Percentiles rank a stretch among this genome's conserved stretches.
Evolutionary conservation across 2,888 invertebrate species (phyloP).

Genomic region (Eugnorisma glareosa): DNA sequence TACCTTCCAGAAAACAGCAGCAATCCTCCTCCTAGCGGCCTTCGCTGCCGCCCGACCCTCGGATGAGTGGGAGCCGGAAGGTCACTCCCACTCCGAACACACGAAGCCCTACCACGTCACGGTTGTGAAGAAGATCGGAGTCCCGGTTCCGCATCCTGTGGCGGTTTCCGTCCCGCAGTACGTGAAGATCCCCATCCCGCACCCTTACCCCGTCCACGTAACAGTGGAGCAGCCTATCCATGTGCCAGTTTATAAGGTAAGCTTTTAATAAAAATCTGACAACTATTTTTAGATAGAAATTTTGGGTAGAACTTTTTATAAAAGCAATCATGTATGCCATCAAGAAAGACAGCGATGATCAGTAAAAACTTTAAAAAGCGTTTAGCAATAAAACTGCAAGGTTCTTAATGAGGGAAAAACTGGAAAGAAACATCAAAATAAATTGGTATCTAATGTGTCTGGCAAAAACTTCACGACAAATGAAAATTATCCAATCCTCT

Average conservation of each 20-base stretch:
- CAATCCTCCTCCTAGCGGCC: constrained; percentile 80
- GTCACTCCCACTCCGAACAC: constrained; percentile 92
- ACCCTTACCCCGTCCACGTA: constrained; percentile 94
- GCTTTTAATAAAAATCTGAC: constrained; percentile 1
- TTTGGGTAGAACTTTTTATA: neutral
- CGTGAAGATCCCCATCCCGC: constrained; percentile 93
- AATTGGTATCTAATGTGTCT: too few species aligned
- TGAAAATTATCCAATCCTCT: neutral
- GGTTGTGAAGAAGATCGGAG: constrained; percentile 93
- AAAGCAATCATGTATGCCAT: neutral
- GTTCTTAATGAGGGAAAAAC: neutral
- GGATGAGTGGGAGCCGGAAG: constrained; percentile 89
- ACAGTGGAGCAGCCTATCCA: constrained; percentile 93
- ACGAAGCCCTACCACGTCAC: constrained; percentile 93
- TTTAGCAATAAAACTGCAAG: neutral
- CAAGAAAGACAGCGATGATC: neutral
- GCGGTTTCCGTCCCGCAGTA: constrained; percentile 93
- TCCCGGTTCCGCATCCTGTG: constrained; percentile 94
- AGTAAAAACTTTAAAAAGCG: neutral
- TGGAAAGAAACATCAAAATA: neutral
- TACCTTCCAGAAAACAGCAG: constrained; percentile 83
- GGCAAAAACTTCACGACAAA: neutral
- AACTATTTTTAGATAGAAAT: neutral
- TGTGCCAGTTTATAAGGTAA: constrained; percentile 93
- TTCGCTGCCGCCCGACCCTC: constrained; percentile 80